Percentiles rank a stretch among this genome's conserved stretches.
Conservation (phyloP, 1,140 invertebrate species). For the Pogonomyrmex barbatus region DNA sequence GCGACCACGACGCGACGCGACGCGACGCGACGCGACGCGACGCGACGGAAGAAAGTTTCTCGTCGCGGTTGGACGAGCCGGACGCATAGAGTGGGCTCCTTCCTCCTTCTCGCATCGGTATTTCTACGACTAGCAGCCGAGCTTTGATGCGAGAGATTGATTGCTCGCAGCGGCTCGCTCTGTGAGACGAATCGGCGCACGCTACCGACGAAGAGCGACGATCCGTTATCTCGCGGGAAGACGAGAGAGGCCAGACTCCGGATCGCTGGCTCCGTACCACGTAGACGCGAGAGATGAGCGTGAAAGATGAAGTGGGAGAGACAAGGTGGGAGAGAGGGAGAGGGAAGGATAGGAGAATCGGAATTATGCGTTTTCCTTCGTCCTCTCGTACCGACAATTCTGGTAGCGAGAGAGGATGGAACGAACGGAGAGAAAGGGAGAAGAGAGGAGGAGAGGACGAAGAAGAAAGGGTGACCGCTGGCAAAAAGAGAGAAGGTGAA, state of each 20-base stretch:
- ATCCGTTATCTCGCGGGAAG: conserved; percentile 56
- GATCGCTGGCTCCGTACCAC: conserved; percentile 36
- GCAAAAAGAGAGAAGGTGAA: conserved; percentile 75
- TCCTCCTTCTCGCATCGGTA: conserved; percentile 76
- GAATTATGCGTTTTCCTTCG: conserved; percentile 59
- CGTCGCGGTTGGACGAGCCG: conserved; percentile 45
- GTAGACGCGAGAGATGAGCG: conserved; percentile 51
- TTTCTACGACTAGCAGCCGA: conserved; percentile 82
- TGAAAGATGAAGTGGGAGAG: conserved; percentile 39
- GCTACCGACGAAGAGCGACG: conserved; percentile 62
- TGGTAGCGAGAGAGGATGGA: conserved; percentile 41
- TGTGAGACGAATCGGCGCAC: conserved; percentile 71
- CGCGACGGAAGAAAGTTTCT: conserved; percentile 46
- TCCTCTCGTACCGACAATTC: conserved; percentile 60
- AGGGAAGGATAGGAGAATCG: conserved; percentile 43
- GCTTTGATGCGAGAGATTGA: conserved; percentile 86
- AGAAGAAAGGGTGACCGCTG: conserved; percentile 74
- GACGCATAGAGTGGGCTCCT: conserved; percentile 50
- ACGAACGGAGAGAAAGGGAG: conserved; percentile 12
- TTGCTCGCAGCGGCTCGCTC: conserved; percentile 76
- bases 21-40: background rate
- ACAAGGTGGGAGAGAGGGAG: conserved; percentile 22
- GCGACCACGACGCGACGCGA: background rate
- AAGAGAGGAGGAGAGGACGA: conserved; percentile 45
- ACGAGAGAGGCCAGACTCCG: conserved; percentile 45